phyloP scores from a whole-genome alignment of 2,888 invertebrate genomes.

The Caenorhabditis plicata region DNA sequence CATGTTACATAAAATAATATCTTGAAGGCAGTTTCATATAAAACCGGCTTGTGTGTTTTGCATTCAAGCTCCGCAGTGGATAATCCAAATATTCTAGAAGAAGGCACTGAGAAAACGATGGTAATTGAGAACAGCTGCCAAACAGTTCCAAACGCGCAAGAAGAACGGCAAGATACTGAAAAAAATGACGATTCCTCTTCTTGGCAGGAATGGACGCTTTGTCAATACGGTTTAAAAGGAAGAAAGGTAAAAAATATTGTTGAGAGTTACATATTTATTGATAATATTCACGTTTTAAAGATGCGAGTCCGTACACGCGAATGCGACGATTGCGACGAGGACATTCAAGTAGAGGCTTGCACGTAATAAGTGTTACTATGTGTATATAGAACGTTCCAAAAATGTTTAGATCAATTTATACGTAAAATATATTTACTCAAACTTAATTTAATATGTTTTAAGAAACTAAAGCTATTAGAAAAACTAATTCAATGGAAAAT shows the following conservation, averaged over 20 bases:
- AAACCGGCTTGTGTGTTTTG: slow-evolving; percentile 44
- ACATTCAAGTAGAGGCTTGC: slow-evolving; percentile 44
- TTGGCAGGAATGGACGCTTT: slow-evolving; percentile 44
- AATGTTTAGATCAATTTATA: too few relatives aligned
- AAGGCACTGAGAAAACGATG: slow-evolving; percentile 43
- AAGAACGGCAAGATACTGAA: neutral
- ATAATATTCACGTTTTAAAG: slow-evolving; percentile 7
- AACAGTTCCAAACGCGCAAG: neutral
- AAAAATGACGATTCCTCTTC: slow-evolving; percentile 1
- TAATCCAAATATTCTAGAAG: slow-evolving; percentile 25
- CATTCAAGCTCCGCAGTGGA: slow-evolving; percentile 32
- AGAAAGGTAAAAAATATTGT: too few relatives aligned
- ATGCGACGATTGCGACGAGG: slow-evolving; percentile 45
- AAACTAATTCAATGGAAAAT: neutral
- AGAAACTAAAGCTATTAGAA: slow-evolving; percentile 1
- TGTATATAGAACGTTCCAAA: too few relatives aligned
- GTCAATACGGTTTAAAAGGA: slow-evolving; percentile 39
- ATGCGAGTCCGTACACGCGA: slow-evolving; percentile 46
- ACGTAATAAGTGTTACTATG: slow-evolving; percentile 5
- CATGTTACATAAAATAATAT: neutral
- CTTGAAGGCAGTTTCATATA: slow-evolving; percentile 49
- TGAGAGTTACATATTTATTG: neutral
- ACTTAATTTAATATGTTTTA: too few relatives aligned
- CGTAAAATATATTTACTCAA: too few relatives aligned
- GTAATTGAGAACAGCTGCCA: slow-evolving; percentile 50